Percentiles rank a stretch among this genome's conserved stretches.
phyloP scores from a whole-genome alignment of 2,797 vertebrate species.

The Sandelia bainsii region DNA sequence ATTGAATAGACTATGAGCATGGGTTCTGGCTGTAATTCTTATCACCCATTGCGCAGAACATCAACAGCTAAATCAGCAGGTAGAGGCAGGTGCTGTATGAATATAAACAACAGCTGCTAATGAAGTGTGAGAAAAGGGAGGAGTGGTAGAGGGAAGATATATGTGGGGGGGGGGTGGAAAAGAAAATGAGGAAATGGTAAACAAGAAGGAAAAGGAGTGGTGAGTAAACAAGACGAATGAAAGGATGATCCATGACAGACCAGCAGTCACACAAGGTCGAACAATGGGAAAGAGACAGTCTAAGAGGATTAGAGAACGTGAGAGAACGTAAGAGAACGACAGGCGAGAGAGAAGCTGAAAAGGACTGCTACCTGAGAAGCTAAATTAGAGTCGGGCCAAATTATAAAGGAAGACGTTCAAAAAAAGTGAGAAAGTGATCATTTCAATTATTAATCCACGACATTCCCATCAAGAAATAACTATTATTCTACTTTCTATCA shows the following conservation, averaged over 20 bases:
- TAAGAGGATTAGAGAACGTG: slow-evolving; percentile 54
- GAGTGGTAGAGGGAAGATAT: background rate
- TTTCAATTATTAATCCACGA: slow-evolving; percentile 2
- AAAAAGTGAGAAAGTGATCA: slow-evolving; percentile 2
- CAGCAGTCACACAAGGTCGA: slow-evolving; percentile 50
- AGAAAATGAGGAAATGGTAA: slow-evolving; percentile 15
- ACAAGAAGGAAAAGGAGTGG: slow-evolving; percentile 12
- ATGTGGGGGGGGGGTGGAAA: background rate
- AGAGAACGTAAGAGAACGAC: slow-evolving; percentile 23
- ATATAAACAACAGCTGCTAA: slow-evolving; percentile 79
- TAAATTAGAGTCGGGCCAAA: background rate
- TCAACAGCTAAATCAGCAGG: slow-evolving; percentile 73
- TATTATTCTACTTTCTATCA: background rate
- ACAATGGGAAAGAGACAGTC: slow-evolving; percentile 42
- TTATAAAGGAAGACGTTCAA: slow-evolving; percentile 1
- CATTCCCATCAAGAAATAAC: background rate
- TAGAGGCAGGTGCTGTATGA: slow-evolving; percentile 70
- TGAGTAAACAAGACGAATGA: slow-evolving; percentile 53
- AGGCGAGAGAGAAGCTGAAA: background rate
- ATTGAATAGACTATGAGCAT: slow-evolving; percentile 31
- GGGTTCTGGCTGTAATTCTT: slow-evolving; percentile 63
- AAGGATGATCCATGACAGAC: slow-evolving; percentile 44
- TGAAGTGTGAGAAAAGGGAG: slow-evolving; percentile 42
- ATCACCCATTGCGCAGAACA: slow-evolving; percentile 55
- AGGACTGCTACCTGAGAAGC: slow-evolving; percentile 29